Percentiles rank a stretch among this genome's conserved stretches.
Conservation (phyloP, 2,113 vertebrate species). For the Chloropsis cyanopogon region DNA sequence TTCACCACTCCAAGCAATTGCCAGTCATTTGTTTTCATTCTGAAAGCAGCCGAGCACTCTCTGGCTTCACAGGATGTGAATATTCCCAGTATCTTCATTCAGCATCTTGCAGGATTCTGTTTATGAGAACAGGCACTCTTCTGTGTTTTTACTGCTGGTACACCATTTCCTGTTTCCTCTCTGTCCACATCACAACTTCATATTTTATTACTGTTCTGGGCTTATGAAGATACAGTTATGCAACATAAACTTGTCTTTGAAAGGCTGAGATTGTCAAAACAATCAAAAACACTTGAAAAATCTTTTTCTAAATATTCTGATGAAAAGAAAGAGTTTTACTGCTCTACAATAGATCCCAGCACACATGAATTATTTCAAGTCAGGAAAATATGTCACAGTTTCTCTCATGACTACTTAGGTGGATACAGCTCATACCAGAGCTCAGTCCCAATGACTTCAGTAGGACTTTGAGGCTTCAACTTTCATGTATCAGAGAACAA, state of each 20-base stretch:
- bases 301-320: neutral
- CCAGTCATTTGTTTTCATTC: neutral
- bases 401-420: neutral
- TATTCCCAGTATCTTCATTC: neutral
- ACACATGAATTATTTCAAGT: neutral
- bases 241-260: neutral
- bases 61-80: neutral
- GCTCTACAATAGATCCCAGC: neutral
- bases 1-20: neutral
- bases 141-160: neutral
- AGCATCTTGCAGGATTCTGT: neutral
- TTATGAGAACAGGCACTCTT: neutral
- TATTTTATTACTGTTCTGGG: neutral
- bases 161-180: neutral
- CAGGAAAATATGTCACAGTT: neutral
- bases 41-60: neutral
- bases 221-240: neutral
- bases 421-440: neutral
- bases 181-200: neutral
- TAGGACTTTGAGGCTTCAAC: constrained; percentile 1
- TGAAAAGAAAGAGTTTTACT: neutral
- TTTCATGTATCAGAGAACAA: neutral
- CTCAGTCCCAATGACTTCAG: neutral
- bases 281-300: neutral
- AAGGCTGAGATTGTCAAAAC: neutral